phyloP scores from a whole-genome alignment of 2,113 vertebrate species.

The Cygnus atratus region DNA sequence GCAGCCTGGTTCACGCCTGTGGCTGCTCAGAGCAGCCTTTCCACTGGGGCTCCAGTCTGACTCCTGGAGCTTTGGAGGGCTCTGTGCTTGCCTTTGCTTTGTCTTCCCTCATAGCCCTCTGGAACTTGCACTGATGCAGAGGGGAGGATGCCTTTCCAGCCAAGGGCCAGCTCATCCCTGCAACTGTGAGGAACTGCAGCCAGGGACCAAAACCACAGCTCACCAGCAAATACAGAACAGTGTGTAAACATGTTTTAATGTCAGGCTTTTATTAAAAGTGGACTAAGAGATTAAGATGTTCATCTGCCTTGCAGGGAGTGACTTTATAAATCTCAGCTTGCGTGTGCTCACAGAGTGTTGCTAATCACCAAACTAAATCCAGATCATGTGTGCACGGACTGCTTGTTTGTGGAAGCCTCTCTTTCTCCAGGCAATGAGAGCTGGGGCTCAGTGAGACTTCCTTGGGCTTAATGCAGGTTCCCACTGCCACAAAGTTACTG shows the following conservation, averaged over 20 bases:
- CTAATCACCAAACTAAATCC: background rate
- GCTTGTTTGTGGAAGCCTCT: background rate
- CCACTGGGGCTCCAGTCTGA: background rate
- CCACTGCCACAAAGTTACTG: background rate
- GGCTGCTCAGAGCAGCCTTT: background rate
- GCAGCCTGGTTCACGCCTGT: background rate
- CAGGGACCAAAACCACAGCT: background rate
- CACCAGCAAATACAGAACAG: background rate
- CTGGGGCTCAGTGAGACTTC: background rate
- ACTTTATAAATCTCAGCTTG: background rate
- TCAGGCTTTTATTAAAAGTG: constrained; percentile 1
- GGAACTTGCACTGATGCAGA: background rate
- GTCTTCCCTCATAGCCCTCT: accelerated
- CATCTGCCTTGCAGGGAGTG: background rate
- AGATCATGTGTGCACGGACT: background rate
- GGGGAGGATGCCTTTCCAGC: background rate
- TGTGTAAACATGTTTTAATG: background rate
- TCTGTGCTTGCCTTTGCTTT: background rate
- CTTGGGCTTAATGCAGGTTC: background rate
- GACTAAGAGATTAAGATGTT: background rate
- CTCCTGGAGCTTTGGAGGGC: background rate
- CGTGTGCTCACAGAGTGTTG: background rate
- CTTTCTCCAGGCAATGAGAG: background rate
- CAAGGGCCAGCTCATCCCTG: background rate
- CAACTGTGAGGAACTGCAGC: accelerated